phyloP scores from a whole-genome alignment of 2,797 vertebrate genomes.

The Tarsius wallacei region DNA sequence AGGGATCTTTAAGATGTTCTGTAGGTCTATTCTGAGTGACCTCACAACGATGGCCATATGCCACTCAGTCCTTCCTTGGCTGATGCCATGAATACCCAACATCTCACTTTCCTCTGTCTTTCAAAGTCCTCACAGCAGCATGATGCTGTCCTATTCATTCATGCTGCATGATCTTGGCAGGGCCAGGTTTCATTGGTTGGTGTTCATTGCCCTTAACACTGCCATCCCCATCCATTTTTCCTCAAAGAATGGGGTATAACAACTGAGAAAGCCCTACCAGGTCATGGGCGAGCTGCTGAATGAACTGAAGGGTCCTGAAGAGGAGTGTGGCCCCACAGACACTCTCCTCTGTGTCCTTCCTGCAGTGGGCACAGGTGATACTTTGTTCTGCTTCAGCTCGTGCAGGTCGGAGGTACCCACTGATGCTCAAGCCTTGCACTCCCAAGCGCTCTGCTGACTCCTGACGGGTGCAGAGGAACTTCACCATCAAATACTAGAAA shows the following conservation, averaged over 20 bases:
- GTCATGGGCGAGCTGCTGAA: slow-evolving; percentile 97
- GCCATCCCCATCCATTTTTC: background rate
- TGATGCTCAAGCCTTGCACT: slow-evolving; percentile 95
- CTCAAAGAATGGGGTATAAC: background rate
- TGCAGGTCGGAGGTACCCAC: slow-evolving; percentile 94
- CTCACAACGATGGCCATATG: background rate
- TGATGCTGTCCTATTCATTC: background rate
- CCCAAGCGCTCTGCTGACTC: slow-evolving; percentile 96
- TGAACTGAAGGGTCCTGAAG: slow-evolving; percentile 96
- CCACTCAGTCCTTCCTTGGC: background rate
- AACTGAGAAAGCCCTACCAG: slow-evolving; percentile 91
- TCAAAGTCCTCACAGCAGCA: background rate
- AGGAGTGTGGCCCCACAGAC: slow-evolving; percentile 95
- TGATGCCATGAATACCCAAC: background rate
- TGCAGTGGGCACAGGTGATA: slow-evolving; percentile 89
- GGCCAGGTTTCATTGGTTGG: background rate
- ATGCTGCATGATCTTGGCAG: too few relatives aligned
- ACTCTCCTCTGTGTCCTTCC: slow-evolving; percentile 81
- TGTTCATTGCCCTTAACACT: background rate
- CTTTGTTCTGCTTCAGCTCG: slow-evolving; percentile 91
- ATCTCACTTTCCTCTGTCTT: background rate
- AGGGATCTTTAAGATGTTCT: background rate
- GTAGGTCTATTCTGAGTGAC: background rate
- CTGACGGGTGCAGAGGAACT: slow-evolving; percentile 97
- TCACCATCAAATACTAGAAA: slow-evolving; percentile 97